phyloP scores from a whole-genome alignment of 2,113 vertebrate genomes.

The Phylloscopus trochiloides region DNA sequence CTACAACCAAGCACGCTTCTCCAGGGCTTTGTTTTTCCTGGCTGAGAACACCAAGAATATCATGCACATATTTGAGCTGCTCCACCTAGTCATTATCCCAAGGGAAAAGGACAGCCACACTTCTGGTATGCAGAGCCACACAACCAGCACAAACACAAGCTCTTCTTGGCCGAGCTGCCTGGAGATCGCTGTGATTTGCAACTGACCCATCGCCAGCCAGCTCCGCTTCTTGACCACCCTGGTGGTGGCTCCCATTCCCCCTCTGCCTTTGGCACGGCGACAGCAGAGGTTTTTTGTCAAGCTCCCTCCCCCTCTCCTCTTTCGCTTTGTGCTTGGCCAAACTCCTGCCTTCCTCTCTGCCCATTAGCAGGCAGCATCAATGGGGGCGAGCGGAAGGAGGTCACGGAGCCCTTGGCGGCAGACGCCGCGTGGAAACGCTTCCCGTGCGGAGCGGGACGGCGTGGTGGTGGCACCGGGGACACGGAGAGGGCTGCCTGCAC shows the following conservation, averaged over 20 bases:
- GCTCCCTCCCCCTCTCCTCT: neutral
- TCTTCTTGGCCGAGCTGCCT: neutral
- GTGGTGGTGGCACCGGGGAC: neutral
- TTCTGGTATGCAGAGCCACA: slow-evolving; percentile 22
- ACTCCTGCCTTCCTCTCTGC: slow-evolving; percentile 15
- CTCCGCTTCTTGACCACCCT: slow-evolving; percentile 22
- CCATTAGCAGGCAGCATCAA: neutral
- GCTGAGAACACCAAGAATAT: slow-evolving; percentile 11
- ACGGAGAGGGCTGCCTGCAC: neutral
- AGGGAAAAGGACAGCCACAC: slow-evolving; percentile 39
- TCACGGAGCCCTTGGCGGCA: neutral
- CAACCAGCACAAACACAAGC: slow-evolving; percentile 10
- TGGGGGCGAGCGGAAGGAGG: slow-evolving; percentile 1
- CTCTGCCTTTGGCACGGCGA: neutral
- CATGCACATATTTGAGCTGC: neutral
- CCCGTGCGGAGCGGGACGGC: accelerated
- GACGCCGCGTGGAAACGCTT: neutral
- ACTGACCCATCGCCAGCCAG: neutral
- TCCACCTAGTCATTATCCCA: slow-evolving; percentile 44
- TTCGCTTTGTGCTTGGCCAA: slow-evolving; percentile 25
- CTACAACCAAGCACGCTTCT: neutral
- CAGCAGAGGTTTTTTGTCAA: neutral
- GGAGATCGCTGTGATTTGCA: neutral
- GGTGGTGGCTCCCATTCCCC: neutral
- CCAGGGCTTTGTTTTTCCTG: slow-evolving; percentile 20